A percentile compares a stretch with the other conserved stretches of the same genome.
Evolutionary conservation across 1,140 invertebrate species (phyloP).

Genomic region (Rhyzopertha dominica): DNA sequence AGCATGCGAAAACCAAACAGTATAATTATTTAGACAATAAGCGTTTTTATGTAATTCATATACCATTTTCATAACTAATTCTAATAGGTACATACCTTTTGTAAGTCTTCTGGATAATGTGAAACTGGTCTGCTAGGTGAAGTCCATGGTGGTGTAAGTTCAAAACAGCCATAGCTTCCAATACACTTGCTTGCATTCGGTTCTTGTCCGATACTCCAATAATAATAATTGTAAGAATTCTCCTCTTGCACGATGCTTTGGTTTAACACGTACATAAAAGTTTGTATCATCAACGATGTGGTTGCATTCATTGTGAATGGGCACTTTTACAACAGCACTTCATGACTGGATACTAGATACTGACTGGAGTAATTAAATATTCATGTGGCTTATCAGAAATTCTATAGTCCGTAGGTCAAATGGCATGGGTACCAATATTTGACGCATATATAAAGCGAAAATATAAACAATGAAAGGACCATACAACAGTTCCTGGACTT

Average conservation of each 20-base stretch:
- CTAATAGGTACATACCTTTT: constrained; percentile 43
- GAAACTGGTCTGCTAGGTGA: constrained; percentile 71
- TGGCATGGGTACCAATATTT: constrained; percentile 22
- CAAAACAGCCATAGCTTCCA: constrained; percentile 77
- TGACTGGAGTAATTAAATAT: not conserved
- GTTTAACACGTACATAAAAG: constrained; percentile 37
- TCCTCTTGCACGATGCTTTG: constrained; percentile 40
- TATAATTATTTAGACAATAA: not conserved
- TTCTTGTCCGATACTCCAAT: constrained; percentile 40
- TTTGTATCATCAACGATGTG: constrained; percentile 19
- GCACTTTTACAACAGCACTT: not conserved
- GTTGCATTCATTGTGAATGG: not conserved
- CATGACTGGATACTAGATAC: not conserved
- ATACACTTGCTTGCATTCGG: constrained; percentile 58
- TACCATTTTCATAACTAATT: constrained; percentile 8
- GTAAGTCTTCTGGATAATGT: constrained; percentile 64
- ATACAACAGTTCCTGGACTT: too few species aligned
- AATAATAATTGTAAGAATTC: constrained; percentile 41
- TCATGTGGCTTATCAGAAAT: not conserved
- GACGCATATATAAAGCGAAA: too few species aligned
- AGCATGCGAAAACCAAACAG: not conserved
- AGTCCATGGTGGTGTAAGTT: constrained; percentile 73
- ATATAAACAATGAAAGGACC: too few species aligned
- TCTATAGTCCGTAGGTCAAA: constrained; percentile 11
- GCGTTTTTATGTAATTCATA: not conserved